Evolutionary conservation across 2,888 invertebrate genomes (phyloP).

Genomic region (Phragmatobia fuliginosa): DNA sequence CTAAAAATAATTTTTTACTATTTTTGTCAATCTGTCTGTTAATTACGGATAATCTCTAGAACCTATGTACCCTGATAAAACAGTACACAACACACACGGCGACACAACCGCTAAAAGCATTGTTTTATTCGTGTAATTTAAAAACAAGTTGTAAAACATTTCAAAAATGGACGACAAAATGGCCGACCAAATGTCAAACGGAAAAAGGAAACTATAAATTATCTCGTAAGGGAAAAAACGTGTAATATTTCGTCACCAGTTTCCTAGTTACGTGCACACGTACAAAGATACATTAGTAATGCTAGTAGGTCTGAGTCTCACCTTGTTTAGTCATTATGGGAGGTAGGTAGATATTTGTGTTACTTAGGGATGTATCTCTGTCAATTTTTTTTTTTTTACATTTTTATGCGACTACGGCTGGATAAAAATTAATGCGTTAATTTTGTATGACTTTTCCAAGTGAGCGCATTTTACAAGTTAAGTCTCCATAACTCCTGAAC

Average conservation of each 20-base stretch:
- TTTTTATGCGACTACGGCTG: too few species aligned
- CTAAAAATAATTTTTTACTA: too few species aligned
- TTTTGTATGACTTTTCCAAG: too few species aligned
- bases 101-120: too few species aligned
- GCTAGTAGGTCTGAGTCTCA: background rate
- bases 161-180: background rate
- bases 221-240: slow-evolving; percentile 14
- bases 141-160: background rate
- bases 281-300: slow-evolving; percentile 11
- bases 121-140: too few species aligned
- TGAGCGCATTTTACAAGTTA: too few species aligned
- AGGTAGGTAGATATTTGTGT: background rate
- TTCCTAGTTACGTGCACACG: slow-evolving; percentile 10
- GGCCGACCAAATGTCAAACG: background rate
- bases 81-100: too few species aligned
- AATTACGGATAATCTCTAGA: too few species aligned
- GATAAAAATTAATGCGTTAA: too few species aligned
- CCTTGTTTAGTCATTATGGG: slow-evolving; percentile 3
- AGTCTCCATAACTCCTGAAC: too few species aligned
- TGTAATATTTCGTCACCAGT: slow-evolving; percentile 11
- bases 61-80: too few species aligned
- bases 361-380: slow-evolving; percentile 7
- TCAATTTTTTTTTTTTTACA: background rate
- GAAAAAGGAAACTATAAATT: slow-evolving; percentile 2
- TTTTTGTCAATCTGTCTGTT: too few species aligned